phyloP scores from a whole-genome alignment of 2,113 vertebrate genomes.

The Podilymbus podiceps region DNA sequence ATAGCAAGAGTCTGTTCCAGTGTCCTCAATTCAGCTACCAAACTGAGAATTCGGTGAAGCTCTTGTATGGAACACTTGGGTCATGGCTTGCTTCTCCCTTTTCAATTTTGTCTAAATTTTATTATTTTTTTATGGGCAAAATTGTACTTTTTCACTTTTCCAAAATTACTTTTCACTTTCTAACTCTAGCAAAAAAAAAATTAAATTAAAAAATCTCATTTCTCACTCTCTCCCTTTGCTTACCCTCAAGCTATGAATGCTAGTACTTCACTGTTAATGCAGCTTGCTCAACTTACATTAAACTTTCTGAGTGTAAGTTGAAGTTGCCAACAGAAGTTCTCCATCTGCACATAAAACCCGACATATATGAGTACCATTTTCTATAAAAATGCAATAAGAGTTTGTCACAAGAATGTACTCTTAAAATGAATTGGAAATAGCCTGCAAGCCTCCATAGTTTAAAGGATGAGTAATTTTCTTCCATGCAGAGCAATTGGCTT shows the following conservation, averaged over 20 bases:
- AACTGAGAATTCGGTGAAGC: background rate
- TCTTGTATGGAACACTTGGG: background rate
- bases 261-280: background rate
- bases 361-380: background rate
- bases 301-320: background rate
- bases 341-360: background rate
- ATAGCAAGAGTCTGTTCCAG: background rate
- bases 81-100: background rate
- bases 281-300: background rate
- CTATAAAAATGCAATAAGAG: background rate
- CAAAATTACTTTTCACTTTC: background rate
- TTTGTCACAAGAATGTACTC: background rate
- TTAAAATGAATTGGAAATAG: background rate
- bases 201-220: background rate
- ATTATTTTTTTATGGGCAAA: background rate
- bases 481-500: background rate
- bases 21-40: background rate
- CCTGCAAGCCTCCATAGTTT: background rate
- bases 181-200: background rate
- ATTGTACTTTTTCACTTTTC: background rate
- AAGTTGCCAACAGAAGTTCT: background rate
- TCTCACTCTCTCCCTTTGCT: background rate
- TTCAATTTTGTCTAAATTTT: background rate
- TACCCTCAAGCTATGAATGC: background rate
- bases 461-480: background rate